Conservation (phyloP, 1,140 invertebrate genomes). For the Drosophila subobscura region DNA sequence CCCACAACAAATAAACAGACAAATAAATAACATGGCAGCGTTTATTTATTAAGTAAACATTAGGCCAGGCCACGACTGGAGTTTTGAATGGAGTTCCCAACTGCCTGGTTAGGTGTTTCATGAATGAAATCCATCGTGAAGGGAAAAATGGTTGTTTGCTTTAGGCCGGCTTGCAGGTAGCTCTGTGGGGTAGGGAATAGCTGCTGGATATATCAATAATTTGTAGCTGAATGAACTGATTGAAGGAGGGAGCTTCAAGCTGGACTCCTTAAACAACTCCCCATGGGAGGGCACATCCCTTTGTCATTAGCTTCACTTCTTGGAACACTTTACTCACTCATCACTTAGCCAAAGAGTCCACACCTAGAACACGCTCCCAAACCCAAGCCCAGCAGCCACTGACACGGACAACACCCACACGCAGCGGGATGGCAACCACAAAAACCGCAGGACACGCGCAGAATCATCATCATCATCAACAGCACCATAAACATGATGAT, state of each 20-base stretch:
- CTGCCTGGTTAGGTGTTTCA: constrained; percentile 47
- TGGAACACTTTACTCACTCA: constrained; percentile 21
- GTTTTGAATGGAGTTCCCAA: constrained; percentile 39
- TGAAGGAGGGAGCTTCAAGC: too few species aligned
- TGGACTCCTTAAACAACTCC: too few species aligned
- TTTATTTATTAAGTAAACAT: constrained; percentile 81
- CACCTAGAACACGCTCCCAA: constrained; percentile 53
- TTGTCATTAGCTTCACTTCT: constrained; percentile 18
- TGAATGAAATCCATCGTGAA: constrained; percentile 60
- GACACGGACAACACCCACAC: constrained; percentile 47
- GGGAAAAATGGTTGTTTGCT: constrained; percentile 5
- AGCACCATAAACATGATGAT: constrained; percentile 51
- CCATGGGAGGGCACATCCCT: background rate
- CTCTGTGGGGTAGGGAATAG: background rate
- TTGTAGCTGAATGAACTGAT: constrained; percentile 4
- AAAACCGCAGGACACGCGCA: constrained; percentile 70
- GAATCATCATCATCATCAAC: constrained; percentile 46
- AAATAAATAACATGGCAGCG: constrained; percentile 71
- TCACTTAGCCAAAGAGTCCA: constrained; percentile 67
- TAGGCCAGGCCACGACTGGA: constrained; percentile 58
- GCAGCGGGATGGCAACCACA: constrained; percentile 59
- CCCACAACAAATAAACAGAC: constrained; percentile 68
- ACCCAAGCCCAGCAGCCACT: constrained; percentile 10
- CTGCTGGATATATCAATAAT: background rate
- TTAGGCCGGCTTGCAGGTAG: constrained; percentile 25